Evolutionary conservation across 2,797 vertebrate species (phyloP).

Genomic region (Florisuga fusca): DNA sequence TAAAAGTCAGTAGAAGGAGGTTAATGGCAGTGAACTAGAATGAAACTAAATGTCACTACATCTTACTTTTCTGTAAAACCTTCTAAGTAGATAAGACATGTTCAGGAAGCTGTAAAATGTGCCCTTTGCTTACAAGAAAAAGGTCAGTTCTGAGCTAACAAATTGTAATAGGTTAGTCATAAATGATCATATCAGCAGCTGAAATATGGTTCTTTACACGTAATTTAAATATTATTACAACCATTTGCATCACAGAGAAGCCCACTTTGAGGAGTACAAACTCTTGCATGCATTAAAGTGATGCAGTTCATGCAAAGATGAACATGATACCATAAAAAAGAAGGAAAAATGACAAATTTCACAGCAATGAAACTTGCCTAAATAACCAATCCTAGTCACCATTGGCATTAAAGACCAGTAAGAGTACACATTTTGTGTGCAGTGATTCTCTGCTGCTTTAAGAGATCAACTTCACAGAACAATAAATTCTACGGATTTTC

Average conservation of each 20-base stretch:
- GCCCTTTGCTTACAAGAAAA: slow-evolving; percentile 81
- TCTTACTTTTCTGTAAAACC: slow-evolving; percentile 74
- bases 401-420: background rate
- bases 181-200: slow-evolving; percentile 75
- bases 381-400: background rate
- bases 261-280: background rate
- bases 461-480: background rate
- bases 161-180: slow-evolving; percentile 78
- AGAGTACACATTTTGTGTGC: background rate
- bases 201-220: slow-evolving; percentile 57
- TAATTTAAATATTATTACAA: slow-evolving; percentile 71
- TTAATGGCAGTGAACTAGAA: slow-evolving; percentile 79
- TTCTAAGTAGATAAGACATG: slow-evolving; percentile 79
- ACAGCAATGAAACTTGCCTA: background rate
- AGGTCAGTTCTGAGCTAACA: slow-evolving; percentile 76
- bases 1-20: slow-evolving; percentile 65
- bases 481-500: background rate
- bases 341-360: background rate
- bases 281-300: background rate
- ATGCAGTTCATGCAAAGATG: background rate
- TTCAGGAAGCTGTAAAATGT: slow-evolving; percentile 80
- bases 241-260: background rate
- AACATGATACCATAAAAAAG: background rate
- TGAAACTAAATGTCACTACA: slow-evolving; percentile 82
- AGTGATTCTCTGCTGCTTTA: background rate